Evolutionary conservation across 2,113 vertebrate genomes (phyloP).

Genomic region (Laticauda laticaudata): DNA sequence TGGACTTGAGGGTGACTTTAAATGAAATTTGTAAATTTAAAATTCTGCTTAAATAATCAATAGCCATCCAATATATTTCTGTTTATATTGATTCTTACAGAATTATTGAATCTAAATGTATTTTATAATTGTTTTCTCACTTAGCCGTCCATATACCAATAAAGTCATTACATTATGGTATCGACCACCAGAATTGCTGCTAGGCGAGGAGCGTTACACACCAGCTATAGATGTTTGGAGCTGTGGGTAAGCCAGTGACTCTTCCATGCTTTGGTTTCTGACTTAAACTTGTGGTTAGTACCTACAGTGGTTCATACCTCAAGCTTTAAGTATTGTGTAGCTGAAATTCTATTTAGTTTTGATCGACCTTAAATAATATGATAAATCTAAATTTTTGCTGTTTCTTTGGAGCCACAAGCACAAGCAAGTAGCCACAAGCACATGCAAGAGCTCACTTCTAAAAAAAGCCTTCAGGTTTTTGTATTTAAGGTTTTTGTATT

Average conservation of each 20-base stretch:
- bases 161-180: conserved; percentile 99
- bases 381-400: background rate
- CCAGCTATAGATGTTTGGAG: conserved; percentile 99
- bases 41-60: background rate
- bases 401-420: background rate
- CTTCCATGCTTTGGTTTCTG: rapidly evolving
- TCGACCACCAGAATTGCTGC: conserved; percentile 92
- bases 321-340: background rate
- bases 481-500: background rate
- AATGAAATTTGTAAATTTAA: background rate
- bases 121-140: conserved; percentile 18
- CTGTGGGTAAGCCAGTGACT: conserved; percentile 84
- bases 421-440: background rate
- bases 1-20: background rate
- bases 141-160: conserved; percentile 97
- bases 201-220: conserved; percentile 96
- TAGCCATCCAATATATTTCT: background rate
- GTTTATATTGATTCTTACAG: background rate
- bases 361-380: background rate
- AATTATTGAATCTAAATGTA: background rate
- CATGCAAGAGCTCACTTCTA: background rate
- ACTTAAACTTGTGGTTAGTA: background rate
- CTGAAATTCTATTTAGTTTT: background rate
- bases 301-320: background rate
- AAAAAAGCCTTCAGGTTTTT: background rate